phyloP scores from a whole-genome alignment of 2,888 invertebrate genomes.

The Pterostichus niger region DNA sequence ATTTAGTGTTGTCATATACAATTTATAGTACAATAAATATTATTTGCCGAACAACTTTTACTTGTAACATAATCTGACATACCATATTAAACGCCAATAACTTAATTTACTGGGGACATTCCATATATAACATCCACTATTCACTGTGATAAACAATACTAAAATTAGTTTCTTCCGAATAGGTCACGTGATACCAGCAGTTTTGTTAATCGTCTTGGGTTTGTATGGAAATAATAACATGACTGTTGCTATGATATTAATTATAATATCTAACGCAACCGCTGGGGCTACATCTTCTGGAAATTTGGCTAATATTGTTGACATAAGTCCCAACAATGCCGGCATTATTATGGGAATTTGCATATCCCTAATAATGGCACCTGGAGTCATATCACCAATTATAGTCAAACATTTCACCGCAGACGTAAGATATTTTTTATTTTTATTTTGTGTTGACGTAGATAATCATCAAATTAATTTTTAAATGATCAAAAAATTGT shows the following conservation, averaged over 20 bases:
- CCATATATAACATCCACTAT: no score
- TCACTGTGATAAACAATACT: not conserved
- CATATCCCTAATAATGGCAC: constrained; percentile 71
- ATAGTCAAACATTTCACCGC: constrained; percentile 68
- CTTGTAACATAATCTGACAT: no score
- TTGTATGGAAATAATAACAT: constrained; percentile 58
- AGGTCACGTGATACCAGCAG: constrained; percentile 69
- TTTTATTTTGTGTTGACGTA: no score
- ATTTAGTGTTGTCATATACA: no score
- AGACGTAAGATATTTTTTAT: constrained; percentile 66
- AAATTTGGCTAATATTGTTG: constrained; percentile 69
- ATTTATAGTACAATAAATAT: no score
- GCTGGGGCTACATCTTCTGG: constrained; percentile 70
- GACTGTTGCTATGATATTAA: constrained; percentile 66
- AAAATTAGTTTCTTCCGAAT: not conserved
- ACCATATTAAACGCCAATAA: no score
- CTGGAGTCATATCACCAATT: constrained; percentile 72
- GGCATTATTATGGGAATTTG: constrained; percentile 71
- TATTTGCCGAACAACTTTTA: no score
- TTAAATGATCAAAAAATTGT: no score
- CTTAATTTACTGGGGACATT: no score
- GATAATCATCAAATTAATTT: no score
- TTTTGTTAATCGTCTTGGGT: constrained; percentile 66
- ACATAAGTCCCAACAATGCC: constrained; percentile 65
- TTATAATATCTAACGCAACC: constrained; percentile 66